Evolutionary conservation across 2,888 invertebrate genomes (phyloP), one percentile per base, ranked within the genome.

Genomic region (Aleiodes alternator): DNA sequence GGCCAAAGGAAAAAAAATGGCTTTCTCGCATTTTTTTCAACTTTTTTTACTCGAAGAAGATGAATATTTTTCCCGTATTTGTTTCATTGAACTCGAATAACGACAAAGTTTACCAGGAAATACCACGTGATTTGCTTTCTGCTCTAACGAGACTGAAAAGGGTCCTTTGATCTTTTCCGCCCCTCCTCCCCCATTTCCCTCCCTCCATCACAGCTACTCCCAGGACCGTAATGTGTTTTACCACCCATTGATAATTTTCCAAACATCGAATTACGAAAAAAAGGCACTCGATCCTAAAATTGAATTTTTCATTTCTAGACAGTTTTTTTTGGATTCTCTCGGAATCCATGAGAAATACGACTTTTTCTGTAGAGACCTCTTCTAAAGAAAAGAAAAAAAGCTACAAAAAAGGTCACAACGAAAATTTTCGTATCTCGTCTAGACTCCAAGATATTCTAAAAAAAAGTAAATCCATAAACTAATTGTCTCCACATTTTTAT

Each of bases 101-200:
- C 16, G 55, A 55, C 6, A 55, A 12, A 9, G 29, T 68, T 68
- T 51, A 4, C 34, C 8, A 31, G 51, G 51, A 68, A 68, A 51
- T 50, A 68, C 50, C 50, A 29, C 68, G 51, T 50, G 34, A 68
- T 48, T 23, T 31, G 72, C 76, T 76, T 69, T 76, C 53, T 59
- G 72, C 59, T 59, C 38, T 72, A 79, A 81, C 76, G 79, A 77
- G 77, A 72, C 77, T 74, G 75, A 70, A 69, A 72, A 57, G 71
- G 72, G 73, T 71, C 80, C 79, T 81, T 81, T 81, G 81, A 81
- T 81, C 81, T 81, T 79, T 53, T 56, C 56, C 66, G 61, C 71
- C 71, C 78, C 50, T 31, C 12, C 31, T 14, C 50, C 31, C 3
- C 16, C 53, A n/a, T 6, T 9, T 43, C 16, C 4, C 53, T 53